Conservation (phyloP, 1,140 invertebrate genomes). For the Micrasema longulum region DNA sequence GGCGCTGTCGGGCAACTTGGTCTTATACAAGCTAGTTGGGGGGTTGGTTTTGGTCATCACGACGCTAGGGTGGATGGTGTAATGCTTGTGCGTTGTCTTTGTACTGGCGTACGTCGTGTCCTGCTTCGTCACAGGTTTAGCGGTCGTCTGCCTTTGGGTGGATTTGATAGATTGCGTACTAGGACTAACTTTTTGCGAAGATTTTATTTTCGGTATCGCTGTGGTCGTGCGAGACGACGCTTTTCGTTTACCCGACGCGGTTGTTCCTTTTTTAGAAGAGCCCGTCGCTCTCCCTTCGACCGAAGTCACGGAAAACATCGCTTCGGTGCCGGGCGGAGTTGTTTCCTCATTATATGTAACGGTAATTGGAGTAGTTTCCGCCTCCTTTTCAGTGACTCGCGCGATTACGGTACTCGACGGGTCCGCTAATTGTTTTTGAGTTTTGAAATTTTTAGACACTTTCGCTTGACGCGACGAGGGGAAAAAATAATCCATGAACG, state of each 20-base stretch:
- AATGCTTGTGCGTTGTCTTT: slow-evolving; percentile 63
- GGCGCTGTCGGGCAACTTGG: slow-evolving; percentile 58
- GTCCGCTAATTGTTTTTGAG: slow-evolving; percentile 27
- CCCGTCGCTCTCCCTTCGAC: slow-evolving; percentile 61
- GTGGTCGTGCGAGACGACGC: slow-evolving; percentile 46
- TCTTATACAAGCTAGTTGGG: slow-evolving; percentile 55
- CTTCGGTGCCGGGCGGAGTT: slow-evolving; percentile 2
- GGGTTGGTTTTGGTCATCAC: slow-evolving; percentile 54
- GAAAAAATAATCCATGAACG: slow-evolving; percentile 68
- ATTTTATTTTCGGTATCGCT: slow-evolving; percentile 58
- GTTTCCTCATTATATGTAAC: slow-evolving; percentile 14
- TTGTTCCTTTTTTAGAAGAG: slow-evolving; percentile 57
- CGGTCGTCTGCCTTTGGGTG: slow-evolving; percentile 58
- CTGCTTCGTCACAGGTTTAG: slow-evolving; percentile 57
- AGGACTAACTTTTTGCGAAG: slow-evolving; percentile 27
- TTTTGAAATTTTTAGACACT: slow-evolving; percentile 60
- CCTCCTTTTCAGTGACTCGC: slow-evolving; percentile 23
- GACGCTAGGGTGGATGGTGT: slow-evolving; percentile 62
- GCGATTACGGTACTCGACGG: slow-evolving; percentile 54
- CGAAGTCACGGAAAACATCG: slow-evolving; percentile 55
- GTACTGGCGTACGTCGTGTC: slow-evolving; percentile 26
- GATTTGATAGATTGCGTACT: slow-evolving; percentile 55
- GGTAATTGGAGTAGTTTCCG: slow-evolving; percentile 58
- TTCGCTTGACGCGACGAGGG: slow-evolving; percentile 66
- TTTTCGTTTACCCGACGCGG: slow-evolving; percentile 34